Conservation (phyloP, 2,888 invertebrate genomes). For the Melanostoma scalare region DNA sequence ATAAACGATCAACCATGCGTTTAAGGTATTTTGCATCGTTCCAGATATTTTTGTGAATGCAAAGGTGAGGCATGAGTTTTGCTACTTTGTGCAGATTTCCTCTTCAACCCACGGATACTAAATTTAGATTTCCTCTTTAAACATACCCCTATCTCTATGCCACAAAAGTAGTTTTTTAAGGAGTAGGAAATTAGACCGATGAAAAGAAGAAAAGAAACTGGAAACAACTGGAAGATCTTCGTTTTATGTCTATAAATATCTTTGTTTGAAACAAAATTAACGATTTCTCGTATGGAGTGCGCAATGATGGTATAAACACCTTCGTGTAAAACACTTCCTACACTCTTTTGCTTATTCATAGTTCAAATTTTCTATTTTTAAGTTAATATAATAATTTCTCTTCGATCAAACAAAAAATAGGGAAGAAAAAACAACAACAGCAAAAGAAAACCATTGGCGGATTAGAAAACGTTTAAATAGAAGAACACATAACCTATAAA, state of each 20-base stretch:
- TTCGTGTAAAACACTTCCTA: slow-evolving; percentile 45
- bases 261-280: slow-evolving; percentile 32
- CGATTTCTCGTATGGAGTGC: slow-evolving; percentile 26
- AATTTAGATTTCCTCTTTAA: slow-evolving; percentile 4
- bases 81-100: not conserved
- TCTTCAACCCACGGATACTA: not conserved
- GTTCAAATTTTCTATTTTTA: slow-evolving; percentile 39
- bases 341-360: slow-evolving; percentile 13
- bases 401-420: too few species aligned
- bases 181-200: not conserved
- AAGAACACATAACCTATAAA: slow-evolving; percentile 36
- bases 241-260: slow-evolving; percentile 56
- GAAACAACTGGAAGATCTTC: slow-evolving; percentile 47
- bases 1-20: not conserved
- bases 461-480: slow-evolving; percentile 24
- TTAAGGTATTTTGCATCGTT: slow-evolving; percentile 43
- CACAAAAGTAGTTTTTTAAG: not conserved
- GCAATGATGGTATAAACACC: slow-evolving; percentile 35
- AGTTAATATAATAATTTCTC: not conserved
- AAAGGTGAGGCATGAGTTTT: not conserved
- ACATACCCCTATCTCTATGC: not conserved
- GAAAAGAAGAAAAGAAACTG: slow-evolving; percentile 4
- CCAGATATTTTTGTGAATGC: slow-evolving; percentile 58
- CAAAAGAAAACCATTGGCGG: slow-evolving; percentile 40
- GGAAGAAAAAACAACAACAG: not conserved